Evolutionary conservation across 2,113 vertebrate species (phyloP), one percentile per base, ranked within the genome.

Genomic region (Poeciliopsis turrubarensis): DNA sequence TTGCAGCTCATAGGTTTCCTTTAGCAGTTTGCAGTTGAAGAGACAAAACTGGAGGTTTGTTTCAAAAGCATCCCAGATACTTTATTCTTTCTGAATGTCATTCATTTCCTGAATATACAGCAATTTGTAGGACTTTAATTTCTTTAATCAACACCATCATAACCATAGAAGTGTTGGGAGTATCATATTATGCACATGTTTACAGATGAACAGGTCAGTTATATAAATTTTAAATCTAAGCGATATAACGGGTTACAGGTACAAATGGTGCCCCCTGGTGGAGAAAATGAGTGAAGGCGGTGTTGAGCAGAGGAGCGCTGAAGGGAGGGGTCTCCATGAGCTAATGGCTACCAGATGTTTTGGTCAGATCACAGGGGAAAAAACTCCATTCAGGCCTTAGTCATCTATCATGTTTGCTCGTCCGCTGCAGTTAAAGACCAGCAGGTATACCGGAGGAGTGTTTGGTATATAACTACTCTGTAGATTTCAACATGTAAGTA

Each of bases 271-370:
- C 79, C 82, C 76, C 62, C 86, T 83, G 62, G 73, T 85, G 86
- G 80, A 71, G 7, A 19, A 26, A 71, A 73, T 26, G 68, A 68
- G 54, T 10, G 14, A 37, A 25, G 68, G 29, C 47, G n/a, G 17
- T 29, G 68, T 60, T 26, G 41, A 34, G 60, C 26, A 66, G 25
- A 78, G 34, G 26, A 60, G 64, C n/a, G 22, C 72, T 47, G 26
- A 62, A 66, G 80, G 78, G 78, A 63, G 75, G 73, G 82, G 76
- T 77, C 60, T 85, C 77, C 44, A 22, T 71, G 62, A 57, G 75
- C 68, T 90, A 92, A 92, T 89, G 81, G 69, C 77, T 90, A 69
- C 87, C 90, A 92, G 90, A 92, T 90, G 90, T 83, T 87, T 85
- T 75, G 69, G 77, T 83, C 86, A 79, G 88, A 85, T 86, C 19